Evolutionary conservation across 2,888 invertebrate species (phyloP).

Genomic region (Fissipunctia ypsillon): DNA sequence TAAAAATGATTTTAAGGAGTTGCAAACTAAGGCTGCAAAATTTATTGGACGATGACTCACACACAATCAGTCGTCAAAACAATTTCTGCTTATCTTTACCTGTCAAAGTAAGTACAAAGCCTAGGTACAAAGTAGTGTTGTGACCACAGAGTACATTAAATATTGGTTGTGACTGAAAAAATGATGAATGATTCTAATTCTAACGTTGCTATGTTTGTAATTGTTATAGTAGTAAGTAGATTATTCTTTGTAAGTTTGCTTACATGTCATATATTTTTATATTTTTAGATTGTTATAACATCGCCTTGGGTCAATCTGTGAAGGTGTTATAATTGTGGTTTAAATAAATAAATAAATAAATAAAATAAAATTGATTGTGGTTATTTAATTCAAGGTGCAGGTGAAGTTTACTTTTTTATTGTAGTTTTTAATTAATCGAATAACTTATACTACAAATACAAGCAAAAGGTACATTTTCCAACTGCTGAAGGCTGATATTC

Average conservation of each 20-base stretch:
- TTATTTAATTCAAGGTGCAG: background rate
- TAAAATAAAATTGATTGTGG: too few relatives aligned
- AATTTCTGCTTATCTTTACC: constrained; percentile 42
- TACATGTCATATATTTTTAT: too few relatives aligned
- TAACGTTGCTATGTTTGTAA: too few relatives aligned
- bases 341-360: too few relatives aligned
- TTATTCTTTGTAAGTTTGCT: too few relatives aligned
- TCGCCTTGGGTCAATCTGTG: too few relatives aligned
- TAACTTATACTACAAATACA: background rate
- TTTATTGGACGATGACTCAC: constrained; percentile 55
- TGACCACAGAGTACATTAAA: too few relatives aligned
- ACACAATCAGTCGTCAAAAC: constrained; percentile 63
- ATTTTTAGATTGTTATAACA: too few relatives aligned
- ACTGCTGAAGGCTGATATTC: constrained; percentile 27
- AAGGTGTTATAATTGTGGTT: too few relatives aligned
- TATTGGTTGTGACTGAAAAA: background rate
- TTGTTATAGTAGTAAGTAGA: too few relatives aligned
- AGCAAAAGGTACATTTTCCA: background rate
- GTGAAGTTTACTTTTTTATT: background rate
- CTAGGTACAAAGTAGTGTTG: too few relatives aligned
- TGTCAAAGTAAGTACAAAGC: constrained; percentile 61
- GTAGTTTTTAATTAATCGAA: too few relatives aligned
- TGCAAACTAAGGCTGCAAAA: constrained; percentile 31
- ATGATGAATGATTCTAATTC: background rate
- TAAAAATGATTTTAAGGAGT: constrained; percentile 34